phyloP scores from a whole-genome alignment of 2,113 vertebrate species.

The Zosterops hypoxanthus region DNA sequence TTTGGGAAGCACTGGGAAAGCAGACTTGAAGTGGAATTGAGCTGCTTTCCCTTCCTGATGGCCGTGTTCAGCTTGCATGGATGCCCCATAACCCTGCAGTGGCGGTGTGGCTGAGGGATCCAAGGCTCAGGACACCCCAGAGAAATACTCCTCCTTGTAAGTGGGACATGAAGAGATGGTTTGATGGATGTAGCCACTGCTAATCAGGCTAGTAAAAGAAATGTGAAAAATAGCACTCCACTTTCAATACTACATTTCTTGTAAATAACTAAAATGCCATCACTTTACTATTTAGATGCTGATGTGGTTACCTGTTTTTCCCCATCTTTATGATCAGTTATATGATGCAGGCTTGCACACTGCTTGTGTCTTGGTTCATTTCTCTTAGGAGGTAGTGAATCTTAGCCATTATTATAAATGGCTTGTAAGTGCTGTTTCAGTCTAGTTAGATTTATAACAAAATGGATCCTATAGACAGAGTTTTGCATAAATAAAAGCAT shows the following conservation, averaged over 20 bases:
- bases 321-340: background rate
- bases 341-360: background rate
- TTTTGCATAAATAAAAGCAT: background rate
- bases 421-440: background rate
- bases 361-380: background rate
- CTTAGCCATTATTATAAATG: background rate
- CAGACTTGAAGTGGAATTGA: background rate
- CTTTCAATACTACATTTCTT: background rate
- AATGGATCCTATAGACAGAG: background rate
- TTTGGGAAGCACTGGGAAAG: background rate
- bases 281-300: background rate
- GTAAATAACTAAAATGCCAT: background rate
- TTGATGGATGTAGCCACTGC: background rate
- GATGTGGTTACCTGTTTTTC: background rate
- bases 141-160: background rate
- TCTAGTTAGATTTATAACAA: background rate
- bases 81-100: fast-evolving
- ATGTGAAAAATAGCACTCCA: background rate
- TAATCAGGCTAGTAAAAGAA: background rate
- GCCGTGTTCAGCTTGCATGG: background rate
- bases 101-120: background rate
- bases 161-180: background rate
- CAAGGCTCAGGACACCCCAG: background rate
- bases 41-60: background rate
- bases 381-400: background rate